Base-by-base conservation (phyloP, 2,888 invertebrate genomes). In the Ennomos fuscantarius region DNA sequence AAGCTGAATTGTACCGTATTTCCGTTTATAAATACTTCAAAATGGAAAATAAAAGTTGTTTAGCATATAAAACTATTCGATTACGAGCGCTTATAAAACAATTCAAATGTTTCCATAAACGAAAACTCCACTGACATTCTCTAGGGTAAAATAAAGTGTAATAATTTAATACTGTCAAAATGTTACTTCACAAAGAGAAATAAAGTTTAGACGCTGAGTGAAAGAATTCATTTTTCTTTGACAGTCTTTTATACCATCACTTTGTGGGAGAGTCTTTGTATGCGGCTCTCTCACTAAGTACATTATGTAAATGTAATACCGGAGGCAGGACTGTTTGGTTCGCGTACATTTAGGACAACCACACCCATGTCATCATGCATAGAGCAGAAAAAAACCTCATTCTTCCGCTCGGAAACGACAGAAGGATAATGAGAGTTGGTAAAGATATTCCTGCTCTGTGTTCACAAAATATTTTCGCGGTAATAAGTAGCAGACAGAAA, bases 291-390 rank as follows among this genome's bases (percentile, higher is more conserved):
- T 74, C 75, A 73, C 82, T 87, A 86, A 87, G 85, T 85, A 86
- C 82, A 84, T 88, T 89, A 89, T 89, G 89, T 84, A 86, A 88
- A 88, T 89, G 82, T 87, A 81, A 88, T 86, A 83, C 81, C 77
- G 72, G 78, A 83, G 86, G 84, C 83, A 83, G 82, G 81, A 78
- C 83, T 76, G 79, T 71, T 71, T 76, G 75, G 77, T 76, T 74
- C 78, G 79, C 74, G 78, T 79, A 76, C 80, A 76, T 69, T 78
- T 72, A 72, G 78, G 77, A 78, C 75, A 79, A 77, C 84, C 84
- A 80, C 82, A 80, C 84, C 84, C 83, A 79, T 83, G 79, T 79
- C 80, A 81, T 86, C 80, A 77, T 56, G 66, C 72, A 72, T 63
- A 80, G 76, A 63, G 63, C 68, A 71, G 53, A 56, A 62, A 68